Conservation (phyloP, 1,140 invertebrate genomes). For the Formica exsecta region DNA sequence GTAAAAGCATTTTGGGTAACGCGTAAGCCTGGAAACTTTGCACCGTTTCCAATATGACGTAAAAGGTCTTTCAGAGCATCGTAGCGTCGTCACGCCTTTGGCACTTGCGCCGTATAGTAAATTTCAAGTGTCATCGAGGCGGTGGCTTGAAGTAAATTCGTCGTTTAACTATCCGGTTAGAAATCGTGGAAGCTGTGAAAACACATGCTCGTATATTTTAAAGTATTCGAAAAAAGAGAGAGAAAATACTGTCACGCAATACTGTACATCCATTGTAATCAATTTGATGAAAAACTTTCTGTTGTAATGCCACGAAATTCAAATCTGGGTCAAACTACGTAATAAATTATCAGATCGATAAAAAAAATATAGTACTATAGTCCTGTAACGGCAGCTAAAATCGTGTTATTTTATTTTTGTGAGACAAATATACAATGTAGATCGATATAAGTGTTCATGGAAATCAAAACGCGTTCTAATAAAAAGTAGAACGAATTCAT, state of each 20-base stretch:
- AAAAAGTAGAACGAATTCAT: conserved; percentile 8
- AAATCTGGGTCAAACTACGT: background rate
- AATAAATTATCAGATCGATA: background rate
- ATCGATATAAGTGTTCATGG: background rate
- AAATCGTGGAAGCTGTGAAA: conserved; percentile 1
- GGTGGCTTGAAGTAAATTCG: conserved; percentile 31
- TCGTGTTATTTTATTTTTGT: background rate
- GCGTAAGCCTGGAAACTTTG: conserved; percentile 54
- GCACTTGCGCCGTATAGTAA: conserved; percentile 35
- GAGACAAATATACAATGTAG: background rate
- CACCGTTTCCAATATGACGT: conserved; percentile 57
- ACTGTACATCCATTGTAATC: background rate
- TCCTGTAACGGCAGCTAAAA: background rate
- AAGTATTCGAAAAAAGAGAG: background rate
- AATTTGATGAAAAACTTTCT: background rate
- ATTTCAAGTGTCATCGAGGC: conserved; percentile 54
- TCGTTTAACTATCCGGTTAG: conserved; percentile 38
- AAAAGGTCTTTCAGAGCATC: conserved; percentile 52
- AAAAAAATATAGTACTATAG: background rate
- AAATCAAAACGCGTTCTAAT: background rate
- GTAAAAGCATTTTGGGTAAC: conserved; percentile 51
- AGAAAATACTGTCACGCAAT: background rate
- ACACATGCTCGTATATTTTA: background rate
- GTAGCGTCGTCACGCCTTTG: conserved; percentile 40
- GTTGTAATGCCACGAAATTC: background rate